Evolutionary conservation across 2,888 invertebrate genomes (phyloP).

Genomic region (Oscheius sp.): DNA sequence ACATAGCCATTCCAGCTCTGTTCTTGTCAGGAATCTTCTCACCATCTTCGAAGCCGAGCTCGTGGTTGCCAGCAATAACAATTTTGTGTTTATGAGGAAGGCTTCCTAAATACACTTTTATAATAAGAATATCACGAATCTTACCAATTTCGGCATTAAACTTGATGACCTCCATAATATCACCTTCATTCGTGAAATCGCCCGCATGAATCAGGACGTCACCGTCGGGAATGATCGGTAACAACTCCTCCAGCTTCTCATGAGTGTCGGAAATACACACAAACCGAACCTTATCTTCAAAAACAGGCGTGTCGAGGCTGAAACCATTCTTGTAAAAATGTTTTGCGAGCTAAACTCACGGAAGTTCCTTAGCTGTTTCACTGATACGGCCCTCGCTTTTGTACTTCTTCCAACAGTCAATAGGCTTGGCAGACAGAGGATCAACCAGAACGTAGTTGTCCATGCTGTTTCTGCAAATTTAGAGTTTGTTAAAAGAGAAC

Average conservation of each 20-base stretch:
- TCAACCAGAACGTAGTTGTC: constrained; percentile 67
- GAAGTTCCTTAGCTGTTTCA: constrained; percentile 68
- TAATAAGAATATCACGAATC: background rate
- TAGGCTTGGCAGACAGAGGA: constrained; percentile 66
- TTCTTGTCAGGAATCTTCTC: constrained; percentile 58
- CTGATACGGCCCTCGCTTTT: constrained; percentile 67
- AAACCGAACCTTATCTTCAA: constrained; percentile 63
- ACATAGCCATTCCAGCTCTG: constrained; percentile 58
- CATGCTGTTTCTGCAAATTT: constrained; percentile 27
- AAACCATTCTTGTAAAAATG: constrained; percentile 31
- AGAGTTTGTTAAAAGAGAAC: background rate
- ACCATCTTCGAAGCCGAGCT: constrained; percentile 63
- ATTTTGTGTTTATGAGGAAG: constrained; percentile 67
- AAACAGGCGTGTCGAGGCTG: constrained; percentile 67
- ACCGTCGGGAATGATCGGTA: constrained; percentile 58
- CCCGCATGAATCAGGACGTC: constrained; percentile 72
- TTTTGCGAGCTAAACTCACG: constrained; percentile 42
- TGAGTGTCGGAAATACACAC: constrained; percentile 72
- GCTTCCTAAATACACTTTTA: constrained; percentile 30
- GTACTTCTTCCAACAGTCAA: constrained; percentile 72
- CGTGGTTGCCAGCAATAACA: constrained; percentile 67
- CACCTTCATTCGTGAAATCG: constrained; percentile 72
- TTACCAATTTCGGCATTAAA: constrained; percentile 71
- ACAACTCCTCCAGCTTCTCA: constrained; percentile 64
- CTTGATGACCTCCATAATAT: constrained; percentile 71